These are phyloP conservation scores for Halesus radiatus DNA, from an alignment of 1,140 invertebrate genomes.

Conservation along the genomic window DNA sequence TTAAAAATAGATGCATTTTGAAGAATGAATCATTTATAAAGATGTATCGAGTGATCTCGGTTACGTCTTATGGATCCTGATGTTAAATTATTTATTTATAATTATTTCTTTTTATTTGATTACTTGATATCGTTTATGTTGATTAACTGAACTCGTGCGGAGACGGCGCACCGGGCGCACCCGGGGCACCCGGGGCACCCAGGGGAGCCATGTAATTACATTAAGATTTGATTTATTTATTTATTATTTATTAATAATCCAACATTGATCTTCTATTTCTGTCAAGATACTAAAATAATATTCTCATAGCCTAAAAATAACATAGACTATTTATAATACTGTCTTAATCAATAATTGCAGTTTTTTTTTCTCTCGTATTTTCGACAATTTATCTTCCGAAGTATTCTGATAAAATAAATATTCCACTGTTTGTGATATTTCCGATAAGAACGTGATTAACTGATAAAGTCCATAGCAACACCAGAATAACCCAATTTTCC, in stretches of 20 bases:
- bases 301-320: slow-evolving; percentile 23
- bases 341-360: not conserved
- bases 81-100: slow-evolving; percentile 56
- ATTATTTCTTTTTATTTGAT: slow-evolving; percentile 41
- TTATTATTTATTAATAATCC: slow-evolving; percentile 17
- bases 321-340: not conserved
- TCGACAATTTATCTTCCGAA: not conserved
- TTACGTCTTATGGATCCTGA: slow-evolving; percentile 38
- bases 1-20: slow-evolving; percentile 21
- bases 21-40: slow-evolving; percentile 9
- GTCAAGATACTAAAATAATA: slow-evolving; percentile 3
- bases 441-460: not conserved
- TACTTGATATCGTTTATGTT: slow-evolving; percentile 28
- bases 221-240: slow-evolving; percentile 15
- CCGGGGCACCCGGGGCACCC: no score
- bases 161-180: not conserved
- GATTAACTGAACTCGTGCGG: not conserved
- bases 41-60: slow-evolving; percentile 20
- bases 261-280: slow-evolving; percentile 5
- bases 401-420: slow-evolving; percentile 5
- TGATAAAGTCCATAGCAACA: not conserved
- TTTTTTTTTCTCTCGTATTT: not conserved
- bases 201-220: not conserved
- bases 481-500: no score
- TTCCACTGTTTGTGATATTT: not conserved